Base-by-base conservation (phyloP, 2,888 invertebrate species). In the Oegoconia quadripuncta region DNA sequence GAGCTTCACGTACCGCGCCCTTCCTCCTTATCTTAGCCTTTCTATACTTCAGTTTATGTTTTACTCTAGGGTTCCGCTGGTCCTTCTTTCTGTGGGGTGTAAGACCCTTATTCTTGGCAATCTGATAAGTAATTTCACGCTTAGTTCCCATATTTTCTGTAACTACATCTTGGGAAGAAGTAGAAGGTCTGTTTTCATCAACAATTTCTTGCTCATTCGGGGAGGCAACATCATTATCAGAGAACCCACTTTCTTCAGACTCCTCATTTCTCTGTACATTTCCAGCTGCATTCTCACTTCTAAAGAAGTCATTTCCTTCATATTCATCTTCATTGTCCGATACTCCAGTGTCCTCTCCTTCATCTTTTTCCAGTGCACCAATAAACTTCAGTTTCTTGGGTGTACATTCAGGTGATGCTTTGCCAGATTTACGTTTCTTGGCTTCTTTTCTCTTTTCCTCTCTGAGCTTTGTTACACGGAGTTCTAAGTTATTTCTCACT, bases 41-140 rank as follows among this genome's bases (percentile, higher is more conserved):
- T 45, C 94, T 91, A 78, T 92, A 99, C 74, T 98, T 98, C 54
- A 93, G 93, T 57, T 95, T 93, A 73, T 98, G 95, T 74, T 97
- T 98, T 3, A 99, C 97, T 61, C 99, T 91, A 0, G 98, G 98
- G 89, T 99, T 98, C 46, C 97, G 91, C 56, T 93, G 91, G 64
- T 97, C 97, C 75, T 97, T 98, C 81, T 96, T 97, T 48, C 97
- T 91, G 53, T 93, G 90, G 0, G 97, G 96, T 23, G 94, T 97
- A 12, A 98, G 88, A 11, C 98, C 98, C 78, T 97, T 98, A 69
- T 99, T 99, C 78, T 98, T 98, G 13, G 95, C 93, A 68, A 98
- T 98, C 90, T 97, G 92, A 71, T 97, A 96, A 2, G 95, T 97
- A 48, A 98, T 97, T 36, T 91, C 91, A 55, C 98, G 90, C 65